Conservation (phyloP, 2,797 vertebrate species). For the Artibeus lituratus region DNA sequence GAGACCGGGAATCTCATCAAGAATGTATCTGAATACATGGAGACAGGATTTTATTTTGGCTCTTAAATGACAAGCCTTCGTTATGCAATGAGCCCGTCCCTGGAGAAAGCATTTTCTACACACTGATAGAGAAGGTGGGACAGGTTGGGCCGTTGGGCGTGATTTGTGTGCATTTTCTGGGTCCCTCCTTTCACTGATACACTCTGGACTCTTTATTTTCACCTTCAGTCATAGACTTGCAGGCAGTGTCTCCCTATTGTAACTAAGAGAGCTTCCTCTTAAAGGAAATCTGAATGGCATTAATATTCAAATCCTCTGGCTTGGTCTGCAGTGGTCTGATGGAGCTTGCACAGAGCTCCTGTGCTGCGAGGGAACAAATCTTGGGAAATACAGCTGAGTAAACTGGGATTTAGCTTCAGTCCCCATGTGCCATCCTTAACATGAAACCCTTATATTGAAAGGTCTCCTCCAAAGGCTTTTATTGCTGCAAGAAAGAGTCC, state of each 20-base stretch:
- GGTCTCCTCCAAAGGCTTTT: conserved; percentile 70
- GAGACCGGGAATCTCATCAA: conserved; percentile 76
- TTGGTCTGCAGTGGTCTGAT: conserved; percentile 60
- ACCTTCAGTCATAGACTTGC: conserved; percentile 46
- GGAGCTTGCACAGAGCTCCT: conserved; percentile 51
- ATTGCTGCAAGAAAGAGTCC: conserved; percentile 72
- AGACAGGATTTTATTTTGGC: conserved; percentile 79
- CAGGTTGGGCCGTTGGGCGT: conserved; percentile 51
- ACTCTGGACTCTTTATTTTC: conserved; percentile 57
- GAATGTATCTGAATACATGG: conserved; percentile 76
- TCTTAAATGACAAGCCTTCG: conserved; percentile 75
- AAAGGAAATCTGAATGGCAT: conserved; percentile 45
- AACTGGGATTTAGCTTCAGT: conserved; percentile 65
- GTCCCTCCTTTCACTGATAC: conserved; percentile 37
- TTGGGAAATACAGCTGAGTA: conserved; percentile 60
- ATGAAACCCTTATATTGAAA: conserved; percentile 69
- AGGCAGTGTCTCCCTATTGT: conserved; percentile 57
- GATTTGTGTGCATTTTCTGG: conserved; percentile 69
- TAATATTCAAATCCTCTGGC: conserved; percentile 71
- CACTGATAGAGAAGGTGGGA: conserved; percentile 70
- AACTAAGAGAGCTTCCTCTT: conserved; percentile 7
- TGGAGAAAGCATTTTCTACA: conserved; percentile 67
- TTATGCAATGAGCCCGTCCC: conserved; percentile 70
- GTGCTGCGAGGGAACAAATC: conserved; percentile 53
- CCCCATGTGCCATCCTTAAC: conserved; percentile 62